Conservation (phyloP, 2,113 vertebrate species). For the Clarias macrocephalus region DNA sequence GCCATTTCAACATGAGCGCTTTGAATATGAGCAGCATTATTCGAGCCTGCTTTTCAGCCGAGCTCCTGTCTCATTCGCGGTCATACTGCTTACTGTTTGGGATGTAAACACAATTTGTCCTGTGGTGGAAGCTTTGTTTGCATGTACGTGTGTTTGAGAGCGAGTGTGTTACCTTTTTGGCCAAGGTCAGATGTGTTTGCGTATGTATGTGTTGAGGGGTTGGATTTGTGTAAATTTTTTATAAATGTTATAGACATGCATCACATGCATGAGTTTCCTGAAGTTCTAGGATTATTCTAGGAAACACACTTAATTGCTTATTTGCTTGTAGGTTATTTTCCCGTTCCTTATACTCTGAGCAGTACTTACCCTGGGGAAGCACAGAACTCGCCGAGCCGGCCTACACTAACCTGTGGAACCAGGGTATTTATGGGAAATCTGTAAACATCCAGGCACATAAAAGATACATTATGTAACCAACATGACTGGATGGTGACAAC, state of each 20-base stretch:
- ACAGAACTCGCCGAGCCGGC: background rate
- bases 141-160: background rate
- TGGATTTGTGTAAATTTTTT: background rate
- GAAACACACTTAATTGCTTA: background rate
- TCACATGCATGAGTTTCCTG: background rate
- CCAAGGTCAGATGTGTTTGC: constrained; percentile 34
- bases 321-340: background rate
- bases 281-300: background rate
- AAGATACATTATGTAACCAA: background rate
- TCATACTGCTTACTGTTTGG: constrained; percentile 25
- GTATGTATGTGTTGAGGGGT: background rate
- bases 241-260: background rate
- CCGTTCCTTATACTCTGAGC: background rate
- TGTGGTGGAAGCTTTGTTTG: constrained; percentile 26
- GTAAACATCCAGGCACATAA: background rate
- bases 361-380: background rate
- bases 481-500: background rate
- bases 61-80: background rate
- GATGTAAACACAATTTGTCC: constrained; percentile 39
- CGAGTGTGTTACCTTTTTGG: constrained; percentile 10
- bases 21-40: constrained; percentile 23
- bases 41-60: background rate
- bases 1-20: background rate
- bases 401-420: background rate
- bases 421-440: background rate